These are phyloP conservation scores for Atethmia centrago DNA, from an alignment of 2,888 invertebrate genomes.

Conservation along the genomic window DNA sequence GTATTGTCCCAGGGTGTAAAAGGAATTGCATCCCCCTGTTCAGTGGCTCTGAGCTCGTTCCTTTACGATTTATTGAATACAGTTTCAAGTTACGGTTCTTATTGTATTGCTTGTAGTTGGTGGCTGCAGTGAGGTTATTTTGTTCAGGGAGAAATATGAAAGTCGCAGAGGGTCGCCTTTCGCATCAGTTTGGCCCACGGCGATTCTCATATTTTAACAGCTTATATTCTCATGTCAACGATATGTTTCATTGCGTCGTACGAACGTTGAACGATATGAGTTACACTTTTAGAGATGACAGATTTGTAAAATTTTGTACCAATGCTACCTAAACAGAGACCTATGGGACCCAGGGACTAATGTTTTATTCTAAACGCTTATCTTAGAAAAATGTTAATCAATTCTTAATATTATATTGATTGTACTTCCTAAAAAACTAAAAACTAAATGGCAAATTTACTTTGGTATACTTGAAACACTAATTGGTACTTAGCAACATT, in stretches of 20 bases:
- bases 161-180: neutral
- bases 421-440: neutral
- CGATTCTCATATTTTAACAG: neutral
- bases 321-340: neutral
- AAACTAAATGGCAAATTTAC: neutral
- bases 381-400: neutral
- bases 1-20: conserved; percentile 27
- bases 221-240: neutral
- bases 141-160: conserved; percentile 11
- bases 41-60: conserved; percentile 19
- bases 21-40: conserved; percentile 47
- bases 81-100: conserved; percentile 22
- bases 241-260: neutral
- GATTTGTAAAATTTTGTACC: neutral
- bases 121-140: neutral
- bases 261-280: neutral
- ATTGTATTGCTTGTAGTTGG: conserved; percentile 26
- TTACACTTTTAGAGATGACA: neutral
- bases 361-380: neutral
- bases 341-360: no score
- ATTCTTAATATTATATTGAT: neutral
- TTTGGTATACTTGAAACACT: neutral
- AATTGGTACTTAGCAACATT: neutral
- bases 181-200: no score
- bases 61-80: conserved; percentile 51